These are phyloP conservation scores for Cephonodes hylas DNA, from an alignment of 2,888 invertebrate species.

Conservation along the genomic window DNA sequence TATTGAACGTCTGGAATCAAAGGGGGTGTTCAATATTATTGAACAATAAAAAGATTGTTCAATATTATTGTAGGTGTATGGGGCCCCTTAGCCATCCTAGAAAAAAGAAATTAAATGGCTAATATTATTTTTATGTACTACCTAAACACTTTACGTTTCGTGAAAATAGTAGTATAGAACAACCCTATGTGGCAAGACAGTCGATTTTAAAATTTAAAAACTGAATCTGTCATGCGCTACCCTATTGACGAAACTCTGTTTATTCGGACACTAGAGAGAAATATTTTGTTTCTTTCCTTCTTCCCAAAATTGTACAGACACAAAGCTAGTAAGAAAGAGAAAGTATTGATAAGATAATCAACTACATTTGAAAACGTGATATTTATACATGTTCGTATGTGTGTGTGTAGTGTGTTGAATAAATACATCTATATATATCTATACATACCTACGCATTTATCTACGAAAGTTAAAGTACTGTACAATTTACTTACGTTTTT, in stretches of 20 bases:
- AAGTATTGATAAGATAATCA: conserved; percentile 23
- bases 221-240: neutral
- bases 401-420: conserved; percentile 29
- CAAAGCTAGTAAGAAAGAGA: conserved; percentile 24
- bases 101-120: no score
- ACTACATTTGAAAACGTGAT: conserved; percentile 21
- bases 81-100: no score
- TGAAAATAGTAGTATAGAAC: no score
- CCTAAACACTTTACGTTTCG: no score
- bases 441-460: conserved; percentile 37
- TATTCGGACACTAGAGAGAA: neutral
- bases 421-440: conserved; percentile 37
- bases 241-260: neutral
- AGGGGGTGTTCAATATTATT: no score
- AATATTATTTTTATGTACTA: no score
- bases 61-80: no score
- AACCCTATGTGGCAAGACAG: no score
- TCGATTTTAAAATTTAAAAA: neutral
- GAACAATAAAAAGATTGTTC: no score
- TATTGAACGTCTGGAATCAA: no score
- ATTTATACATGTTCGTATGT: conserved; percentile 23
- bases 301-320: neutral
- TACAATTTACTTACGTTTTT: conserved; percentile 49
- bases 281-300: conserved; percentile 24
- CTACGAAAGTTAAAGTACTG: conserved; percentile 43